Evolutionary conservation across 2,888 invertebrate genomes (phyloP).

Genomic region (Euphydryas editha): DNA sequence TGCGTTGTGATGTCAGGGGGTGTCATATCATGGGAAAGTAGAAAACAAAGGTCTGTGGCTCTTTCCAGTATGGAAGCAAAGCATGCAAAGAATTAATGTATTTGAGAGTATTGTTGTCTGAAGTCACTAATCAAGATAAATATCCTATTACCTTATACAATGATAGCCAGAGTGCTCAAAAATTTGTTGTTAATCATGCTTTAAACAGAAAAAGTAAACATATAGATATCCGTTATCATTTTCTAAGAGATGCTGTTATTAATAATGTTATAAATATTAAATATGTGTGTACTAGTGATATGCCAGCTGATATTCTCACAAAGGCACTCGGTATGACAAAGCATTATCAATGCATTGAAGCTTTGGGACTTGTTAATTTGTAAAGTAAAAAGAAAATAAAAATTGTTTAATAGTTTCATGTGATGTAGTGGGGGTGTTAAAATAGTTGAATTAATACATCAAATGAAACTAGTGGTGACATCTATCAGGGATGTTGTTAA

Average conservation of each 20-base stretch:
- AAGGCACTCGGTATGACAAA: not conserved
- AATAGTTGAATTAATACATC: not conserved
- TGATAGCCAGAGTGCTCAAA: constrained; percentile 5
- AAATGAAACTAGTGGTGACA: too few relatives aligned
- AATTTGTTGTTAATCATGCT: not conserved
- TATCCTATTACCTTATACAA: not conserved
- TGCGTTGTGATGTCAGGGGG: not conserved
- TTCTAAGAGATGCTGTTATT: not conserved
- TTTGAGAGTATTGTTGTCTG: too few relatives aligned
- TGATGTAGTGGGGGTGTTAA: constrained; percentile 5
- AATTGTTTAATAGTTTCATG: too few relatives aligned
- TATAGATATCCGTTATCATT: constrained; percentile 2
- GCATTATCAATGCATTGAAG: not conserved
- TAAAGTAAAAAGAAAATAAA: too few relatives aligned
- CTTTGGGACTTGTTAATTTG: not conserved
- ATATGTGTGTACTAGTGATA: not conserved
- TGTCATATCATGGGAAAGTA: not conserved
- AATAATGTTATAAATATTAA: not conserved
- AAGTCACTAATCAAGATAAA: too few relatives aligned
- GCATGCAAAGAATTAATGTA: too few relatives aligned
- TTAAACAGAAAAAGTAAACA: constrained; percentile 2
- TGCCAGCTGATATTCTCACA: constrained; percentile 1
- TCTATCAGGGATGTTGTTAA: too few relatives aligned
- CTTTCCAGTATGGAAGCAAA: too few relatives aligned
- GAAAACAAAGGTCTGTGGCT: not conserved